These are phyloP conservation scores for Drosophila ezoana DNA, from an alignment of 2,888 invertebrate genomes.

Conservation along the genomic window DNA sequence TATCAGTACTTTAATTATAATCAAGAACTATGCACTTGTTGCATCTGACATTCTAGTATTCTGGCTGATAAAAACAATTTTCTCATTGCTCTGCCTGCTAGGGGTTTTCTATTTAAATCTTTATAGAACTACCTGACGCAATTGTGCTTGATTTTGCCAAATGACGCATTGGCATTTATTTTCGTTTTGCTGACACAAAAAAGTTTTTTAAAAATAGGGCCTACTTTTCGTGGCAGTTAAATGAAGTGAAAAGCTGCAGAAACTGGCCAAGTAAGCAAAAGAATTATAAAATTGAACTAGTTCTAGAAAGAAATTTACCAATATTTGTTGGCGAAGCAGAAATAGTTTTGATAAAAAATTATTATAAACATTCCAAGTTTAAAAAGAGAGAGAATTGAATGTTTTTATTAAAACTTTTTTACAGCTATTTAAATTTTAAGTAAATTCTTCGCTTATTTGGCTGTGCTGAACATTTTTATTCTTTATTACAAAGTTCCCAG, in stretches of 20 bases:
- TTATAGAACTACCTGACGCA: conserved; percentile 38
- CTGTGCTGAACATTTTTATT: too few species aligned
- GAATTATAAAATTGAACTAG: neutral
- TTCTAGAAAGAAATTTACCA: too few species aligned
- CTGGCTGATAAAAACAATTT: conserved; percentile 30
- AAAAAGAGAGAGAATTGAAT: too few species aligned
- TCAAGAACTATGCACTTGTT: conserved; percentile 15
- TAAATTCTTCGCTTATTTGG: too few species aligned
- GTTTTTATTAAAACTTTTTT: too few species aligned
- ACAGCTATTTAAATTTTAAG: too few species aligned
- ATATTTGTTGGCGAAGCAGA: neutral
- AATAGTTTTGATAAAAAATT: neutral
- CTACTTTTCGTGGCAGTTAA: neutral
- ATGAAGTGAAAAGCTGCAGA: neutral
- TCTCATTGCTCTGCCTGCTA: conserved; percentile 4
- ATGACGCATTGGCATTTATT: conserved; percentile 39
- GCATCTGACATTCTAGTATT: conserved; percentile 1
- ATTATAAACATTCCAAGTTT: too few species aligned
- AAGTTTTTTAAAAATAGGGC: conserved; percentile 15
- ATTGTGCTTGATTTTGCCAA: conserved; percentile 29
- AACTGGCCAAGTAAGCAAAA: conserved; percentile 7
- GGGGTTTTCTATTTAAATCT: conserved; percentile 65
- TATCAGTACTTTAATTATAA: conserved; percentile 13
- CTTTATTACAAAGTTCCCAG: too few species aligned
- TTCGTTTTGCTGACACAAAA: conserved; percentile 44